Evolutionary conservation across 2,888 invertebrate genomes (phyloP).

Genomic region (Teleiodes luculella): DNA sequence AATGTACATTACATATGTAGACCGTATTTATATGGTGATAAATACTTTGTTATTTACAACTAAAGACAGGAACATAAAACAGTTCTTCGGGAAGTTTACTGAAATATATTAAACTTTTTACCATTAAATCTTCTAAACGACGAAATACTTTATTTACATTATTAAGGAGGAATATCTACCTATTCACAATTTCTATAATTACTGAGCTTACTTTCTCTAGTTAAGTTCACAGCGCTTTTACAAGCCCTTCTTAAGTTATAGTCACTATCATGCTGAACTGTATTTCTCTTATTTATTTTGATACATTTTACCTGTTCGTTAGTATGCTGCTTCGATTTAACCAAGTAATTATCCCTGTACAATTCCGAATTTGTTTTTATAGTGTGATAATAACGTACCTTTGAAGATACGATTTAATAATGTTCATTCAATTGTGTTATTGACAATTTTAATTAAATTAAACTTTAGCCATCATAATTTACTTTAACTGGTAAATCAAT

Average conservation of each 20-base stretch:
- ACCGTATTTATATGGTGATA: constrained; percentile 45
- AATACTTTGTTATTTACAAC: constrained; percentile 71
- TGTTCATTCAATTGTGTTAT: constrained; percentile 16
- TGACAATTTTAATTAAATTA: constrained; percentile 14
- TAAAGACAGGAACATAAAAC: constrained; percentile 76
- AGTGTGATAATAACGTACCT: constrained; percentile 18
- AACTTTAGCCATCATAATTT: constrained; percentile 53
- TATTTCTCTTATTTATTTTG: constrained; percentile 41
- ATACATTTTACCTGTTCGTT: constrained; percentile 39
- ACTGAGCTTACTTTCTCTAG: constrained; percentile 60
- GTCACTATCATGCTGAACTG: constrained; percentile 15
- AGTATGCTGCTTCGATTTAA: constrained; percentile 38
- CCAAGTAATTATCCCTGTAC: constrained; percentile 71
- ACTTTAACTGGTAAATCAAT: constrained; percentile 47
- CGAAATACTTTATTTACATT: constrained; percentile 62
- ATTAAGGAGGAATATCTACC: constrained; percentile 56
- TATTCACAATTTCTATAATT: constrained; percentile 61
- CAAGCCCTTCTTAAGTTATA: constrained; percentile 42
- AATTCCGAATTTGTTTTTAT: constrained; percentile 71
- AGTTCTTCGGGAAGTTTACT: constrained; percentile 69
- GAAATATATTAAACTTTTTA: constrained; percentile 74
- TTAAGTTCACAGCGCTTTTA: constrained; percentile 64
- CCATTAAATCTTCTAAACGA: constrained; percentile 50
- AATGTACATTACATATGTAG: constrained; percentile 25
- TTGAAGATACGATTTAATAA: not conserved